Evolutionary conservation across 2,113 vertebrate genomes (phyloP).

Genomic region (Elephas maximus): DNA sequence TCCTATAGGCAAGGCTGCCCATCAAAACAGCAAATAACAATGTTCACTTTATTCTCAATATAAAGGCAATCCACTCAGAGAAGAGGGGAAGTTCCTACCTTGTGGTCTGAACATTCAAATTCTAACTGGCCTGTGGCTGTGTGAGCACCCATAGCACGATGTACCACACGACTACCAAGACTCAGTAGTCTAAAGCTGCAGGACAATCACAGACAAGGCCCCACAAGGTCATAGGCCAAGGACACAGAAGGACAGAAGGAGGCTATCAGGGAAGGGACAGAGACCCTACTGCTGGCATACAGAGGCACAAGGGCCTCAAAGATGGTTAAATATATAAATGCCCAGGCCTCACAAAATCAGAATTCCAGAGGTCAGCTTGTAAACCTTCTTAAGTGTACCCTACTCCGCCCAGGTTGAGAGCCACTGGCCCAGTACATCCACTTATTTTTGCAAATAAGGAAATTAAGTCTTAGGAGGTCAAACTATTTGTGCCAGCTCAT

Average conservation of each 20-base stretch:
- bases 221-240: accelerated
- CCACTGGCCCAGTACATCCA: not conserved
- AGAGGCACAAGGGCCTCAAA: not conserved
- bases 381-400: not conserved
- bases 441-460: constrained; percentile 25
- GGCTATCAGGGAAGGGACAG: not conserved
- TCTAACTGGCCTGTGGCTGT: not conserved
- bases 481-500: not conserved
- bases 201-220: not conserved
- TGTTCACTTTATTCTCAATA: not conserved
- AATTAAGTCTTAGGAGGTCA: not conserved
- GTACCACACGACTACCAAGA: not conserved
- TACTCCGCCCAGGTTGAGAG: not conserved
- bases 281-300: not conserved
- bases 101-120: not conserved
- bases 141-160: not conserved
- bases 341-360: not conserved
- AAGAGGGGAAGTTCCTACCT: not conserved
- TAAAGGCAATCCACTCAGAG: not conserved
- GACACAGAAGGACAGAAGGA: not conserved
- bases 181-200: not conserved
- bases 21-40: not conserved
- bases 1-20: not conserved
- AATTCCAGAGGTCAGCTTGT: not conserved
- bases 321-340: not conserved